Evolutionary conservation across 30 jellyfish, hydroid and myxozoan genomes (phyloP).

Genomic region (Mastigias papua): DNA sequence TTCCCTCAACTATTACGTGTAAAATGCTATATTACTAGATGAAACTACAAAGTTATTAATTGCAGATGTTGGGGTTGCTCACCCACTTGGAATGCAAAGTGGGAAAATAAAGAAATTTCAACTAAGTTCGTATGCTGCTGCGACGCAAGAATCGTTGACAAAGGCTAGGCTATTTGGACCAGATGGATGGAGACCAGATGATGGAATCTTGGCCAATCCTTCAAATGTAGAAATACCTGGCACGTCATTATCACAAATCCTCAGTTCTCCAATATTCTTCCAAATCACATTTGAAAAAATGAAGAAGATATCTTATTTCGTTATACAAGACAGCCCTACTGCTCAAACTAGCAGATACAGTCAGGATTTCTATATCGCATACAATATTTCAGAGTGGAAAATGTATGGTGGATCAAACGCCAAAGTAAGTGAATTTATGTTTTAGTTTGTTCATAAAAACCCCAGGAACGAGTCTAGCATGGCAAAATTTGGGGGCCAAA

Average conservation of each 20-base stretch:
- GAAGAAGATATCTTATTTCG: constrained; percentile 27
- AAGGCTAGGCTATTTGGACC: constrained; percentile 41
- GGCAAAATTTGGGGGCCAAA: too few relatives aligned
- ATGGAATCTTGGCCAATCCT: not conserved
- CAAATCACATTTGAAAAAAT: constrained; percentile 8
- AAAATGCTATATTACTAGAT: too few relatives aligned
- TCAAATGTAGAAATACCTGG: not conserved
- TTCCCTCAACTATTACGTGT: not conserved
- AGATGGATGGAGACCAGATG: constrained; percentile 60
- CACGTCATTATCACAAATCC: not conserved
- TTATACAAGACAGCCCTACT: constrained; percentile 17
- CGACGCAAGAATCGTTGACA: not conserved
- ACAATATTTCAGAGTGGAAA: not conserved
- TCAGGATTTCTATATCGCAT: constrained; percentile 13
- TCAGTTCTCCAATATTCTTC: constrained; percentile 7
- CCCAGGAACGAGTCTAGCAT: too few relatives aligned
- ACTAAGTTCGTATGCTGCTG: constrained; percentile 8
- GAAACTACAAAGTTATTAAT: not conserved
- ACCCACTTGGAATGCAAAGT: constrained; percentile 68
- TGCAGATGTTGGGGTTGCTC: constrained; percentile 56
- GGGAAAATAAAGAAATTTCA: constrained; percentile 32
- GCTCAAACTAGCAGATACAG: not conserved
- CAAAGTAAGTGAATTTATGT: not conserved
- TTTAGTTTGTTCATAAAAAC: not conserved
- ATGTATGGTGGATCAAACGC: not conserved